A percentile compares a stretch with the other conserved stretches of the same genome.
phyloP scores from a whole-genome alignment of 1,140 invertebrate genomes.

The Brachionus rotundiformis region DNA sequence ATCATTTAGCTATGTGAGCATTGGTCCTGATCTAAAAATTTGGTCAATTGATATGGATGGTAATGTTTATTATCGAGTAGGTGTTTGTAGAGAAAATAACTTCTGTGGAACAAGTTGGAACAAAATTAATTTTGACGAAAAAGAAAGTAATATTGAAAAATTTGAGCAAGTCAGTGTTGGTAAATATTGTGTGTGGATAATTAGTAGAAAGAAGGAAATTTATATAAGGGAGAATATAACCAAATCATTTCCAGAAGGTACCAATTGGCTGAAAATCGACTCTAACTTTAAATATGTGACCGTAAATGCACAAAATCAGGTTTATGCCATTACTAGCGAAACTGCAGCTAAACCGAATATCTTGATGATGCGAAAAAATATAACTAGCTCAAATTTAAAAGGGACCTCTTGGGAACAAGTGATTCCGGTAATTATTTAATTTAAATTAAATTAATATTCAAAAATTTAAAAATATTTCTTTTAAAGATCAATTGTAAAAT shows the following conservation, averaged over 20 bases:
- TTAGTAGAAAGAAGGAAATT: conserved; percentile 31
- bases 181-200: conserved; percentile 26
- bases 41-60: conserved; percentile 43
- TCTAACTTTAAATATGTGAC: conserved; percentile 19
- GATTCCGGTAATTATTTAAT: neutral
- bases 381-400: neutral
- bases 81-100: neutral
- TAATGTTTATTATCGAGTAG: conserved; percentile 6
- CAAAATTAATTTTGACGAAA: conserved; percentile 1
- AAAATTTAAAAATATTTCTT: neutral
- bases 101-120: conserved; percentile 32
- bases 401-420: conserved; percentile 23
- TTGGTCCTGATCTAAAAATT: conserved; percentile 28
- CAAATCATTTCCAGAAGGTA: conserved; percentile 31
- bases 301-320: conserved; percentile 29
- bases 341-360: conserved; percentile 26
- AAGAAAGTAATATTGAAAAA: neutral
- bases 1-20: neutral
- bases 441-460: neutral
- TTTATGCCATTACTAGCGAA: conserved; percentile 34
- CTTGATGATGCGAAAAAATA: neutral
- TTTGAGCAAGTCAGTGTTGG: conserved; percentile 39
- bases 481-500: conserved; percentile 38
- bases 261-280: conserved; percentile 11
- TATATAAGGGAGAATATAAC: conserved; percentile 44